These are phyloP conservation scores for Plestiodon gilberti DNA, from an alignment of 2,113 vertebrate species.

Conservation along the genomic window DNA sequence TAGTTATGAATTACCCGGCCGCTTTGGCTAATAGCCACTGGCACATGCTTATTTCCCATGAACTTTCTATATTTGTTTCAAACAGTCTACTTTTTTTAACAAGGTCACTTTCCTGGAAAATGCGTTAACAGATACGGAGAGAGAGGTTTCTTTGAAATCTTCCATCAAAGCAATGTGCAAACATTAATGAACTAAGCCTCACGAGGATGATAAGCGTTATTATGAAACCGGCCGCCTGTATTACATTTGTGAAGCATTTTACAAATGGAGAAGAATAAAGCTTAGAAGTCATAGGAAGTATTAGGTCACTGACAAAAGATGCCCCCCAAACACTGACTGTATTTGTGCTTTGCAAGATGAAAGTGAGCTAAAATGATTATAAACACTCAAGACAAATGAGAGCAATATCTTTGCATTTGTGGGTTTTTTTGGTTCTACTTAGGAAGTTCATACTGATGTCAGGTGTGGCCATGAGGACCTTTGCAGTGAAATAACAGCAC, in stretches of 20 bases:
- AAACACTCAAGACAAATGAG: neutral
- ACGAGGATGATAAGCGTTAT: conserved; percentile 8
- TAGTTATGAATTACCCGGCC: neutral
- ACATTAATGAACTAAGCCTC: neutral
- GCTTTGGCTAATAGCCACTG: neutral
- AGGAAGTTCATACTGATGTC: neutral
- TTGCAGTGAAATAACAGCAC: neutral
- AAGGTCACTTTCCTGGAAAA: conserved; percentile 16
- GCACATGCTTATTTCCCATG: neutral
- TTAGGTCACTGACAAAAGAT: neutral
- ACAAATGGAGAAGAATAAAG: neutral
- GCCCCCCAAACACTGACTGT: no score
- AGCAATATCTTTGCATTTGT: neutral
- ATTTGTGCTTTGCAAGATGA: neutral
- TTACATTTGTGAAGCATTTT: neutral
- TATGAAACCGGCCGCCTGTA: neutral
- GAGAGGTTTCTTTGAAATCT: conserved; percentile 23
- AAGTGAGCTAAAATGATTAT: neutral
- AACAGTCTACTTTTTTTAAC: neutral
- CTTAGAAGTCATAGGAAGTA: neutral
- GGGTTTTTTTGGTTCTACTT: neutral
- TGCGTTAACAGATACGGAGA: neutral
- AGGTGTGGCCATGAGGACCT: neutral
- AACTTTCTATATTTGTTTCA: neutral
- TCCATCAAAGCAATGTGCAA: conserved; percentile 15